Evolutionary conservation across 1,140 invertebrate genomes (phyloP).

Genomic region (Platyscapa corneri): DNA sequence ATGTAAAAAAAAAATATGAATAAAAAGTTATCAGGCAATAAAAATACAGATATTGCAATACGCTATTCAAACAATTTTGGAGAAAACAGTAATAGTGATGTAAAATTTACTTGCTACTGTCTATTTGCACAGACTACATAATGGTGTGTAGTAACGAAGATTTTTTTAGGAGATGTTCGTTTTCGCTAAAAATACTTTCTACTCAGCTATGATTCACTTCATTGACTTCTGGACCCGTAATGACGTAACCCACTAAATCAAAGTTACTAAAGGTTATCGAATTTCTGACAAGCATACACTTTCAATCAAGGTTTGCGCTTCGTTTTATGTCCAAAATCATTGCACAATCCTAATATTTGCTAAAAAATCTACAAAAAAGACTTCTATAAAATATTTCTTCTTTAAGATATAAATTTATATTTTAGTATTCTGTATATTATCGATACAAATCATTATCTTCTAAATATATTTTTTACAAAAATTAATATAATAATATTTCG

Average conservation of each 20-base stretch:
- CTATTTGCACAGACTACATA: background rate
- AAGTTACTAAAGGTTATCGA: constrained; percentile 22
- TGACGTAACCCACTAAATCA: constrained; percentile 30
- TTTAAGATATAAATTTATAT: too few species aligned
- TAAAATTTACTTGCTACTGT: background rate
- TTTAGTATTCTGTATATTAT: too few species aligned
- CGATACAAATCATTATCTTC: background rate
- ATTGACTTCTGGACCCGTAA: constrained; percentile 11
- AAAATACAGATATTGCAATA: background rate
- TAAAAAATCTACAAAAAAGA: background rate
- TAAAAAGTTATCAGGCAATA: too few species aligned
- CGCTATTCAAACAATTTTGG: background rate
- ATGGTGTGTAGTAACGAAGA: background rate
- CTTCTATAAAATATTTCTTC: constrained; percentile 1
- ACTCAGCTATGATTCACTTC: constrained; percentile 11
- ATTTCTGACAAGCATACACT: background rate
- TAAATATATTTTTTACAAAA: too few species aligned
- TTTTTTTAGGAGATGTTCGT: constrained; percentile 36
- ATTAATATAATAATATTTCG: too few species aligned
- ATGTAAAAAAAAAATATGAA: too few species aligned
- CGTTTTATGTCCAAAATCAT: background rate
- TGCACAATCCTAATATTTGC: background rate
- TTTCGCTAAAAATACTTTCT: constrained; percentile 44
- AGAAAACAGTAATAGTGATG: background rate
- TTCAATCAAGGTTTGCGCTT: background rate